Percentiles rank a stretch among this genome's conserved stretches.
Evolutionary conservation across 2,113 vertebrate species (phyloP).

Genomic region (Lasiurus cinereus): DNA sequence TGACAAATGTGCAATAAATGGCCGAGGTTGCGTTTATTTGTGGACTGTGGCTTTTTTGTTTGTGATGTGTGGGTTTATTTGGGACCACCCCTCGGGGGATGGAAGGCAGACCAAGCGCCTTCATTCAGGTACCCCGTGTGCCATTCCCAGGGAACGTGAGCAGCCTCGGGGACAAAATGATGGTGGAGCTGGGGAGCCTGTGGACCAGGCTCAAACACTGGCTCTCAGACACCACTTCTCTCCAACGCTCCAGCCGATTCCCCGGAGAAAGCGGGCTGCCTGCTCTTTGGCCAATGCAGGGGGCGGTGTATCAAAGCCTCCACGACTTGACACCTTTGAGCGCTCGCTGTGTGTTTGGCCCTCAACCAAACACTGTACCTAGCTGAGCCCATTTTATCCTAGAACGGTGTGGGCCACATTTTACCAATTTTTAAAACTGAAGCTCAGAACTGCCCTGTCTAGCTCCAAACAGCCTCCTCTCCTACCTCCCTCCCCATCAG

Average conservation of each 20-base stretch:
- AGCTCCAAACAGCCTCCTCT: background rate
- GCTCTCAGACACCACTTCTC: background rate
- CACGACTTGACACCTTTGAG: background rate
- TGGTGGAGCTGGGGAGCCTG: too few species aligned
- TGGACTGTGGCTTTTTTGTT: too few species aligned
- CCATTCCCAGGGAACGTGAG: background rate
- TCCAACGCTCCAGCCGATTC: background rate
- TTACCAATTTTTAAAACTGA: background rate
- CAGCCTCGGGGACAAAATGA: background rate
- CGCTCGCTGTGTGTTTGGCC: background rate
- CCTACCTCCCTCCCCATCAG: background rate
- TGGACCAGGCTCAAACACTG: background rate
- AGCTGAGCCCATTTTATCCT: background rate
- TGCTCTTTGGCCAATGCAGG: background rate
- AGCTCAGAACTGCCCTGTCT: background rate
- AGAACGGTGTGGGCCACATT: background rate
- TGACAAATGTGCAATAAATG: background rate
- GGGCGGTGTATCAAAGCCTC: background rate
- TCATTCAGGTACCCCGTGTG: background rate
- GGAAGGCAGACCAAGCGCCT: background rate
- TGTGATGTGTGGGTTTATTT: too few species aligned
- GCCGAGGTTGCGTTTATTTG: background rate
- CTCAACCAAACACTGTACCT: background rate
- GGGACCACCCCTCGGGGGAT: background rate
- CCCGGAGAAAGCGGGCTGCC: background rate